Evolutionary conservation across 1,140 invertebrate species (phyloP).

Genomic region (Lepidostoma basale): DNA sequence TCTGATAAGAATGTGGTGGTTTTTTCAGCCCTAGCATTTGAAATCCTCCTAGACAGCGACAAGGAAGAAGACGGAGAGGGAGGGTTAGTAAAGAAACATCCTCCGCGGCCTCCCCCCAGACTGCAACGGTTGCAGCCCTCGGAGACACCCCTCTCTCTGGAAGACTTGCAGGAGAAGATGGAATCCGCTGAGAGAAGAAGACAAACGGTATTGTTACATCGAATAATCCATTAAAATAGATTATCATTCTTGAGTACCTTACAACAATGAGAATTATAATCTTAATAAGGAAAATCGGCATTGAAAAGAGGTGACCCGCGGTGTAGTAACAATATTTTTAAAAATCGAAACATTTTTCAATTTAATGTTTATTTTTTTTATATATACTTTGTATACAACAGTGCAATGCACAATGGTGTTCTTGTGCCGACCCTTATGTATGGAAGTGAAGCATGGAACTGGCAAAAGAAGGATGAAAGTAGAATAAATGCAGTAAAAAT

Average conservation of each 20-base stretch:
- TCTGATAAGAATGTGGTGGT: too few species aligned
- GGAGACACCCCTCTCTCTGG: constrained; percentile 61
- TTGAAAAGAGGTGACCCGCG: neutral
- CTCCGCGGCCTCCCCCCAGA: constrained; percentile 67
- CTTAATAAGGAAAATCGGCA: neutral
- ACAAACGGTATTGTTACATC: constrained; percentile 48
- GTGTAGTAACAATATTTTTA: neutral
- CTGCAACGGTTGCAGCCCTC: constrained; percentile 65
- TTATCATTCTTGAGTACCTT: too few species aligned
- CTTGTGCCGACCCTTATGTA: too few species aligned
- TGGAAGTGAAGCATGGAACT: too few species aligned
- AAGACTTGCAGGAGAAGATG: constrained; percentile 69
- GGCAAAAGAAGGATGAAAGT: too few species aligned
- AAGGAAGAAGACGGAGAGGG: constrained; percentile 45
- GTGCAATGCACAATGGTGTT: too few species aligned
- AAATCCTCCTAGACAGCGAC: constrained; percentile 64
- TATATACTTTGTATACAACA: too few species aligned
- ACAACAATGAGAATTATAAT: too few species aligned
- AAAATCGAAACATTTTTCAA: too few species aligned
- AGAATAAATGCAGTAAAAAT: too few species aligned
- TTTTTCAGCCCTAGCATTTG: constrained; percentile 68
- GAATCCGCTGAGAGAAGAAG: constrained; percentile 71
- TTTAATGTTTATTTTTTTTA: too few species aligned
- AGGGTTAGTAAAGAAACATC: constrained; percentile 63
- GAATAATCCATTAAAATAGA: neutral